These are phyloP conservation scores for Drosophila lutescens DNA, from an alignment of 2,888 invertebrate genomes.

Conservation along the genomic window DNA sequence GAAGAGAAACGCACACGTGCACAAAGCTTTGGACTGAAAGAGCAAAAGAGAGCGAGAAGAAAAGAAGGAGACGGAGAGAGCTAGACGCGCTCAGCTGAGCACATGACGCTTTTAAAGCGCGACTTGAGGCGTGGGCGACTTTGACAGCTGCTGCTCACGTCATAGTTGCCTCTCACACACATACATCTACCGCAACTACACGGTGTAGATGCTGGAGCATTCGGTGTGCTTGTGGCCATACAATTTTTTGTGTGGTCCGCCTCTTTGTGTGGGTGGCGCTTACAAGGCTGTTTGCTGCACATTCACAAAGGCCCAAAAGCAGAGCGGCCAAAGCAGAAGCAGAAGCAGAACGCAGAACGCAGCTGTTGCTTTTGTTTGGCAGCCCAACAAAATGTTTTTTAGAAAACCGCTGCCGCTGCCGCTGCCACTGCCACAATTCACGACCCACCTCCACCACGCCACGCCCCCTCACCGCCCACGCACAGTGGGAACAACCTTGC, in stretches of 20 bases:
- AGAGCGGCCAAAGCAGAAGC: slow-evolving; percentile 28
- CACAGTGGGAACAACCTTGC: slow-evolving; percentile 54
- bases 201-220: not conserved
- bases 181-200: not conserved
- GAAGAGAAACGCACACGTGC: slow-evolving; percentile 52
- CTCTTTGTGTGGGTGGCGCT: slow-evolving; percentile 72
- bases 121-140: slow-evolving; percentile 58
- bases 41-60: slow-evolving; percentile 9
- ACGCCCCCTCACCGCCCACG: slow-evolving; percentile 21
- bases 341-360: slow-evolving; percentile 48
- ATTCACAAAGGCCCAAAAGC: slow-evolving; percentile 55
- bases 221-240: slow-evolving; percentile 43
- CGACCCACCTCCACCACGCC: slow-evolving; percentile 1
- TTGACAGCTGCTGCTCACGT: slow-evolving; percentile 58
- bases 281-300: slow-evolving; percentile 64
- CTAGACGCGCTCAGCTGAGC: slow-evolving; percentile 61
- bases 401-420: slow-evolving; percentile 18
- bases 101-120: slow-evolving; percentile 64
- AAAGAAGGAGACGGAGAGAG: not conserved
- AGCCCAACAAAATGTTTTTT: slow-evolving; percentile 46
- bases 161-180: slow-evolving; percentile 44
- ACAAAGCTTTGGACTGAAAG: slow-evolving; percentile 49
- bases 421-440: not conserved
- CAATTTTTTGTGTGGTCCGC: slow-evolving; percentile 66
- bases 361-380: slow-evolving; percentile 68